These are phyloP conservation scores for Dione vanillae DNA, from an alignment of 2,888 invertebrate species.

Conservation along the genomic window DNA sequence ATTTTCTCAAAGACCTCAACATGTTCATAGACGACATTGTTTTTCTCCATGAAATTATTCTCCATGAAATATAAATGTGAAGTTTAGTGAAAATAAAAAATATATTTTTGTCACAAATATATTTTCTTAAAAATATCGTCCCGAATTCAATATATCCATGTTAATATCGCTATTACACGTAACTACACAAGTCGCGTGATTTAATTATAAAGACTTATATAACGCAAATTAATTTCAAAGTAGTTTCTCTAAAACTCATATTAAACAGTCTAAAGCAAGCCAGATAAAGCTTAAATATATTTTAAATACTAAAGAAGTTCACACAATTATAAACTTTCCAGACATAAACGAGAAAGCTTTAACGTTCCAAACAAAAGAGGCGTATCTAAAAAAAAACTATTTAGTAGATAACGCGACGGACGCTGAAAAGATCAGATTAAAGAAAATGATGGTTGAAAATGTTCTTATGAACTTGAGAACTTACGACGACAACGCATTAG, in stretches of 20 bases:
- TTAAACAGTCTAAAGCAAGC: background rate
- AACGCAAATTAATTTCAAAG: background rate
- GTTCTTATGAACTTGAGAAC: slow-evolving; percentile 95
- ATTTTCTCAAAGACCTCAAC: too few relatives aligned
- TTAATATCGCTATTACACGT: too few relatives aligned
- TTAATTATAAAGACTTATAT: background rate
- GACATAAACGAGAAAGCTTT: slow-evolving; percentile 95
- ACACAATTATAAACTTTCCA: slow-evolving; percentile 60
- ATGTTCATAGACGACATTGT: too few relatives aligned
- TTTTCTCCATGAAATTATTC: too few relatives aligned
- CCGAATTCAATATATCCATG: too few relatives aligned
- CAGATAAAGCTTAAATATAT: slow-evolving; percentile 8
- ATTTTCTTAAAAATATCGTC: too few relatives aligned
- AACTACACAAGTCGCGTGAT: background rate
- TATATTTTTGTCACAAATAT: too few relatives aligned
- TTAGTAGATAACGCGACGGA: slow-evolving; percentile 86
- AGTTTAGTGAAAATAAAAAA: too few relatives aligned
- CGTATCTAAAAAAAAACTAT: slow-evolving; percentile 92
- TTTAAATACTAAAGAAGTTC: slow-evolving; percentile 10
- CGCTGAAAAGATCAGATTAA: slow-evolving; percentile 86
- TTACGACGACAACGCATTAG: slow-evolving; percentile 91
- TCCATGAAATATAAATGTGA: too few relatives aligned
- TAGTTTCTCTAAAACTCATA: slow-evolving; percentile 7
- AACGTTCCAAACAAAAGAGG: slow-evolving; percentile 92
- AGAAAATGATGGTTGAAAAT: slow-evolving; percentile 90